Percentiles rank a stretch among this genome's conserved stretches.
Evolutionary conservation across 1,140 invertebrate genomes (phyloP).

Genomic region (Forficula auricularia): DNA sequence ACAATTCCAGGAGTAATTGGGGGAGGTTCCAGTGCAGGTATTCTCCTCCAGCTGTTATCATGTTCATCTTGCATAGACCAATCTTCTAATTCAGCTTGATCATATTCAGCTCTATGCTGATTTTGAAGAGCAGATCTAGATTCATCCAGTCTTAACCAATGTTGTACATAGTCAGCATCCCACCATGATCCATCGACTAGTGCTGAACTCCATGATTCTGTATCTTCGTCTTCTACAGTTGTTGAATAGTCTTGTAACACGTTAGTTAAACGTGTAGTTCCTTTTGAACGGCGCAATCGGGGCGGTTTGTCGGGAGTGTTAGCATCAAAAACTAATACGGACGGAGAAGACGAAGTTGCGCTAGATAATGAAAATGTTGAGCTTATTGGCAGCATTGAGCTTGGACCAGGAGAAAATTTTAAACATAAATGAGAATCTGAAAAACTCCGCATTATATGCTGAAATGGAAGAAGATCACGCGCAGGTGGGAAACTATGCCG

Average conservation of each 20-base stretch:
- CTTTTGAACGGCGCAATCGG: conserved; percentile 26
- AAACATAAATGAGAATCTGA: conserved; percentile 52
- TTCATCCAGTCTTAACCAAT: conserved; percentile 53
- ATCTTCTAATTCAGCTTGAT: conserved; percentile 55
- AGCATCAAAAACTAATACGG: conserved; percentile 34
- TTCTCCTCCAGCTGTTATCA: too few species aligned
- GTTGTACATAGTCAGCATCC: conserved; percentile 54
- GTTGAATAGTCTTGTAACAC: conserved; percentile 15
- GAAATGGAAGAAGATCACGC: conserved; percentile 40
- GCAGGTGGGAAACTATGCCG: conserved; percentile 51
- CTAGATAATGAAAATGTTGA: conserved; percentile 32
- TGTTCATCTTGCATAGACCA: conserved; percentile 38
- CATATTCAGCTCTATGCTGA: conserved; percentile 51
- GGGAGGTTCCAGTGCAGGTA: too few species aligned
- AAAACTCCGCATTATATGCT: conserved; percentile 51
- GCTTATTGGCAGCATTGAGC: conserved; percentile 21
- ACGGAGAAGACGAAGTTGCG: conserved; percentile 31
- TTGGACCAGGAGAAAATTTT: conserved; percentile 37
- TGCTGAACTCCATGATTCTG: conserved; percentile 24
- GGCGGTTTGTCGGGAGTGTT: conserved; percentile 22
- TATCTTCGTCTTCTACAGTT: conserved; percentile 4
- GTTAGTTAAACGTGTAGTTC: conserved; percentile 20
- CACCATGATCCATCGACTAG: conserved; percentile 40
- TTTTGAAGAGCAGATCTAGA: conserved; percentile 42
- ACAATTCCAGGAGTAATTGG: conserved; percentile 33